Conservation (phyloP, 1,140 invertebrate genomes). For the Drosophila kepulauana region DNA sequence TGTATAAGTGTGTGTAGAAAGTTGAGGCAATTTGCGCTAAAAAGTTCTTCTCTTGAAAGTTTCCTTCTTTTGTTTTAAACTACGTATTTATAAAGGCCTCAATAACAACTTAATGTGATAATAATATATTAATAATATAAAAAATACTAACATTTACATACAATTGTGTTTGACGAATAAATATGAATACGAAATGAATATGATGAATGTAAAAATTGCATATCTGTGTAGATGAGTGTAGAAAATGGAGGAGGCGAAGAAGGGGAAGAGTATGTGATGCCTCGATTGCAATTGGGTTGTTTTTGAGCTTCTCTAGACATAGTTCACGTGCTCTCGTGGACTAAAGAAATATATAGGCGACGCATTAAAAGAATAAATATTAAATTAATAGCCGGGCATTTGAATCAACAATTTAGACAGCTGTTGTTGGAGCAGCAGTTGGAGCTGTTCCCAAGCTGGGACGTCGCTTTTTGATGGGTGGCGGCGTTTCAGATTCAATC, state of each 20-base stretch:
- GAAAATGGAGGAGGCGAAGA: not conserved
- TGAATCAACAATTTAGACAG: constrained; percentile 60
- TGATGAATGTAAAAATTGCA: constrained; percentile 13
- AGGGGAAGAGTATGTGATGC: constrained; percentile 14
- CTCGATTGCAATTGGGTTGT: constrained; percentile 19
- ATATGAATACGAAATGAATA: constrained; percentile 36
- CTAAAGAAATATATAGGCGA: constrained; percentile 1
- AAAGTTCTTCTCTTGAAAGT: not conserved
- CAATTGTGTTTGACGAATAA: constrained; percentile 42
- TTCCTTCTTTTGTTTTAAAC: constrained; percentile 38
- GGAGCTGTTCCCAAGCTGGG: constrained; percentile 43
- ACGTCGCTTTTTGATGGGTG: constrained; percentile 62
- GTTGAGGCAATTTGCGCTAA: constrained; percentile 47
- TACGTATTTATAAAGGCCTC: constrained; percentile 66
- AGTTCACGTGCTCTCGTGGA: constrained; percentile 8
- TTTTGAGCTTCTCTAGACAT: constrained; percentile 67
- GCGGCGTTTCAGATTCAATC: constrained; percentile 50
- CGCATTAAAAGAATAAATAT: constrained; percentile 60
- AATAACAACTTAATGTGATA: constrained; percentile 76
- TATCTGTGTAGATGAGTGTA: not conserved
- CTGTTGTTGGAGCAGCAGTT: constrained; percentile 23
- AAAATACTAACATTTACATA: constrained; percentile 80
- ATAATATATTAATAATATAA: not conserved
- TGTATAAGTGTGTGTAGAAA: constrained; percentile 10
- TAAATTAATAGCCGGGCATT: constrained; percentile 50